These are phyloP conservation scores for Setophaga petechia DNA, from an alignment of 2,113 vertebrate species.

Conservation along the genomic window DNA sequence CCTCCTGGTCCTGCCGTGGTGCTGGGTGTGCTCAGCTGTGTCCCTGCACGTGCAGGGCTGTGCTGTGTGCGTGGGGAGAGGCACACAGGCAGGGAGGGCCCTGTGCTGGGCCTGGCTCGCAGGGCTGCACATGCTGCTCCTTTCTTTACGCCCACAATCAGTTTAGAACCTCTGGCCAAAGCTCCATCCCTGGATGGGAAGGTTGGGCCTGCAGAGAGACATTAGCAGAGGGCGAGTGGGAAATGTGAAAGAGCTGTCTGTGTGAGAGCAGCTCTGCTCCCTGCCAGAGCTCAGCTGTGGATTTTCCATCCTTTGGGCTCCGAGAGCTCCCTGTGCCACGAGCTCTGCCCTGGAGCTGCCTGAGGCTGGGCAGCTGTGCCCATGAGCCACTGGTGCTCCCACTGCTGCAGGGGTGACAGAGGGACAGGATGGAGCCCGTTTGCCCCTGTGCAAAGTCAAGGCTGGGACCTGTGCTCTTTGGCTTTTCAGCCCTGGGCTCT, in stretches of 20 bases:
- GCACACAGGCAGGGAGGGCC: not conserved
- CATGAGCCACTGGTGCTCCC: fast-evolving
- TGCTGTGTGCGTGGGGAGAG: not conserved
- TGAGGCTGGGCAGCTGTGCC: not conserved
- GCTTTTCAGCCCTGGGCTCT: not conserved
- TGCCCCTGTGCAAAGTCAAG: not conserved
- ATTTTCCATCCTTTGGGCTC: not conserved
- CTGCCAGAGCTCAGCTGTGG: not conserved
- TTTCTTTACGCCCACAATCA: not conserved
- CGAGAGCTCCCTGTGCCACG: fast-evolving
- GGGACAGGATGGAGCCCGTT: fast-evolving
- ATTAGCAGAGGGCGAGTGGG: not conserved
- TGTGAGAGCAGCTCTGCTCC: not conserved
- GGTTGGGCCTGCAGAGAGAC: not conserved
- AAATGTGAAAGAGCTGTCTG: not conserved
- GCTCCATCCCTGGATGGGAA: not conserved
- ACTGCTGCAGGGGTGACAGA: fast-evolving
- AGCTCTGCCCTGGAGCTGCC: not conserved
- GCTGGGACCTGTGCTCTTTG: not conserved
- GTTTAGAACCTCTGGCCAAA: conserved; percentile 21
- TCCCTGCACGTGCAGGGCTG: fast-evolving
- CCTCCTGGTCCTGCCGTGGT: not conserved
- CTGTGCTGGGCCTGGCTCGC: not conserved
- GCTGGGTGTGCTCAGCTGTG: not conserved
- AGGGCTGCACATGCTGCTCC: not conserved